phyloP scores from a whole-genome alignment of 2,797 vertebrate species.

The Spinus pinus region DNA sequence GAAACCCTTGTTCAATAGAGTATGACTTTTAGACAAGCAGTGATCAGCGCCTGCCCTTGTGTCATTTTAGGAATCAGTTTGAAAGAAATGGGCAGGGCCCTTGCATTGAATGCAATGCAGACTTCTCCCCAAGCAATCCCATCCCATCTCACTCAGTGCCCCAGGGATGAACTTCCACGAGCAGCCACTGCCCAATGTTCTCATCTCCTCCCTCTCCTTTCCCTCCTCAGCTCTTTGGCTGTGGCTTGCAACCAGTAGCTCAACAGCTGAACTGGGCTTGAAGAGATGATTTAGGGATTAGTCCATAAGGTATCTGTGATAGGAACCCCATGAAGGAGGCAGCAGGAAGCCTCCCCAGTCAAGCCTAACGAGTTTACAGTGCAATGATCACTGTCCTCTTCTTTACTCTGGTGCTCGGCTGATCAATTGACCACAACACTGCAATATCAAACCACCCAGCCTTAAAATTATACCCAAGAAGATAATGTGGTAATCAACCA shows the following conservation, averaged over 20 bases:
- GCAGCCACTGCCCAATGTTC: background rate
- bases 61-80: background rate
- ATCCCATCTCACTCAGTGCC: background rate
- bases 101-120: background rate
- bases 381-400: background rate
- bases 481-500: background rate
- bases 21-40: background rate
- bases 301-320: background rate
- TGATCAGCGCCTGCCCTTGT: too few relatives aligned
- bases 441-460: background rate
- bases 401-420: background rate
- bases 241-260: background rate
- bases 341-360: background rate
- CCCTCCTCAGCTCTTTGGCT: background rate
- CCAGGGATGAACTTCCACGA: background rate
- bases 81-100: background rate
- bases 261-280: background rate
- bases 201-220: background rate
- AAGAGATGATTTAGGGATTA: background rate
- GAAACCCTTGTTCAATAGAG: background rate
- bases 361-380: background rate
- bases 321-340: background rate
- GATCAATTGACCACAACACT: background rate
- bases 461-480: background rate
- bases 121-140: background rate